Percentiles rank a stretch among this genome's conserved stretches.
These are phyloP conservation scores for Leptarthrus brevirostris DNA, from an alignment of 2,888 invertebrate species.

Conservation along the genomic window DNA sequence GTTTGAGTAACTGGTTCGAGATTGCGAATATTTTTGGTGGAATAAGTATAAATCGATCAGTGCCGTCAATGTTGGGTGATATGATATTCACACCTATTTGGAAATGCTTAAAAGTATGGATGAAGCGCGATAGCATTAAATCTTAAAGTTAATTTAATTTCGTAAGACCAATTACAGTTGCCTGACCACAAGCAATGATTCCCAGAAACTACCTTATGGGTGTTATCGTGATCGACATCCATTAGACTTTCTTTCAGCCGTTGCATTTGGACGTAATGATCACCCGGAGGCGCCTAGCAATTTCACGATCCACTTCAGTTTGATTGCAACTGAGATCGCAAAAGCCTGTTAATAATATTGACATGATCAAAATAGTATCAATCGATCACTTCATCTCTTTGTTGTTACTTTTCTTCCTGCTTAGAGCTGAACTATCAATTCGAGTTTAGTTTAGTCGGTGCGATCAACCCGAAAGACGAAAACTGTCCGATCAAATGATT, in stretches of 20 bases:
- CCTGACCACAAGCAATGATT: background rate
- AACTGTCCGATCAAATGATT: background rate
- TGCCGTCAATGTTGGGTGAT: too few species aligned
- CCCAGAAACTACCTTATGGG: background rate
- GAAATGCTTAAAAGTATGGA: too few species aligned
- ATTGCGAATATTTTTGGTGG: too few species aligned
- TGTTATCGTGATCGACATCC: background rate
- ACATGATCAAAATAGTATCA: background rate
- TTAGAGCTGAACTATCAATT: background rate
- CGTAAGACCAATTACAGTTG: background rate
- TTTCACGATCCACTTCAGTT: slow-evolving; percentile 1
- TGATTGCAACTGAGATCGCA: background rate
- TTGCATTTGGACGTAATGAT: background rate
- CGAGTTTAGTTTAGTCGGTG: background rate
- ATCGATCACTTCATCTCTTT: background rate
- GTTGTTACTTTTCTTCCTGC: background rate
- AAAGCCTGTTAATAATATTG: background rate
- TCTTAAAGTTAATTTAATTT: too few species aligned
- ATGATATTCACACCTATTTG: too few species aligned
- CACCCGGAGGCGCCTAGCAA: background rate
- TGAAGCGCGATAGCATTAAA: too few species aligned
- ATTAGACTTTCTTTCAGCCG: background rate
- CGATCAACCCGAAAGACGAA: background rate
- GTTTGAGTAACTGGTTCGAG: too few species aligned
- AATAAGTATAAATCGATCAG: too few species aligned